A percentile compares a stretch with the other conserved stretches of the same genome.
Conservation (phyloP, 2,888 invertebrate species). For the Dorcus hopei region DNA sequence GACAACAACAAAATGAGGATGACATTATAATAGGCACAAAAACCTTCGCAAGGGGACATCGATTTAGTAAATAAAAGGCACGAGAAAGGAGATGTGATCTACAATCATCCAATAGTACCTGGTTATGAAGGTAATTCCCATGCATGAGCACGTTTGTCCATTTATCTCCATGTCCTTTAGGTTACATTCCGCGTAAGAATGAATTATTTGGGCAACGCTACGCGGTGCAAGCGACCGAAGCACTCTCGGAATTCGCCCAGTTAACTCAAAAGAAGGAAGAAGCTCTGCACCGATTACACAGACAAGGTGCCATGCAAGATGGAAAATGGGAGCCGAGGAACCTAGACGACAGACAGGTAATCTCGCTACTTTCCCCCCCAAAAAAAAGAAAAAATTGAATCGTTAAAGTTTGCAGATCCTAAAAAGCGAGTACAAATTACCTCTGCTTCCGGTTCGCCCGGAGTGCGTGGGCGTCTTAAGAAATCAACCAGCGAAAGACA, state of each 20-base stretch:
- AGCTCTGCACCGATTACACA: constrained; percentile 58
- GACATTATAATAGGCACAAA: constrained; percentile 50
- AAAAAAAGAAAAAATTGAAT: not conserved
- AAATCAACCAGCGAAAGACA: constrained; percentile 59
- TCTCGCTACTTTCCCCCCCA: constrained; percentile 31
- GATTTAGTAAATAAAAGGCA: constrained; percentile 64
- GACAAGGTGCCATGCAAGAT: constrained; percentile 59
- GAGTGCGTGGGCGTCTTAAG: constrained; percentile 65
- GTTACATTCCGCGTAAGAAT: constrained; percentile 65
- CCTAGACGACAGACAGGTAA: constrained; percentile 60
- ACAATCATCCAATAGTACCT: constrained; percentile 70
- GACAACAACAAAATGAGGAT: not conserved
- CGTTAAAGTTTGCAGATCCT: constrained; percentile 54
- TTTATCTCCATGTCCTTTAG: constrained; percentile 39
- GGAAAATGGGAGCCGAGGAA: constrained; percentile 63
- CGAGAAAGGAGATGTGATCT: constrained; percentile 65
- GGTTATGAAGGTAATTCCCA: constrained; percentile 66
- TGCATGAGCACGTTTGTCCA: not conserved
- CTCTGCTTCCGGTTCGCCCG: constrained; percentile 64
- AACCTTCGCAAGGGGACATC: constrained; percentile 64
- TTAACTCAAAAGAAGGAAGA: constrained; percentile 58
- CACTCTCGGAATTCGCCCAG: constrained; percentile 67
- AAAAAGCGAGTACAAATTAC: constrained; percentile 66
- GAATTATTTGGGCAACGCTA: constrained; percentile 69
- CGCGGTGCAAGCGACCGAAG: constrained; percentile 69